Conservation (phyloP, 2,888 invertebrate species). For the Uloborus plumipes region DNA sequence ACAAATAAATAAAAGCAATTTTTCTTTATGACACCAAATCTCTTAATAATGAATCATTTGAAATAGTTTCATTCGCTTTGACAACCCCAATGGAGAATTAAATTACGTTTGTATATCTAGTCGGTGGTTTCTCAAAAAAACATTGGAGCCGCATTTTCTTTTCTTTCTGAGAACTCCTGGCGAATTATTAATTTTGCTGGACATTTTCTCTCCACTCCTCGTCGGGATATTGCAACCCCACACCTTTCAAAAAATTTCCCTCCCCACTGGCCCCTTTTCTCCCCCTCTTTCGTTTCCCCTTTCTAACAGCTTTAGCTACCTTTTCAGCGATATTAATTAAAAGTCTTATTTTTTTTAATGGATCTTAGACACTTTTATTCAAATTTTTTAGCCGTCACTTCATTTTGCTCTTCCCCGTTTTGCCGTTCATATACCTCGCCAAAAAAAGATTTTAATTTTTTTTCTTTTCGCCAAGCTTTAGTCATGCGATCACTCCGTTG, state of each 20-base stretch:
- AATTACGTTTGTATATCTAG: too few species aligned
- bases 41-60: too few species aligned
- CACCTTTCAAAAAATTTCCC: neutral
- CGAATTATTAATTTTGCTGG: constrained; percentile 50
- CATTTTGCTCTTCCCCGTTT: constrained; percentile 3
- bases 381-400: constrained; percentile 48
- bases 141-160: too few species aligned
- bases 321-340: constrained; percentile 57
- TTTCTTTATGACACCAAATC: too few species aligned
- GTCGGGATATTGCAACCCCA: constrained; percentile 19
- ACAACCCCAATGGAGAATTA: too few species aligned
- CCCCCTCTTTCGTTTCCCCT: constrained; percentile 11
- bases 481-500: neutral
- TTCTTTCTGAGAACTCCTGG: constrained; percentile 5
- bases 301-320: constrained; percentile 21
- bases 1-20: too few species aligned
- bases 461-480: neutral
- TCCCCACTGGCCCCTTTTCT: neutral
- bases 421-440: constrained; percentile 13
- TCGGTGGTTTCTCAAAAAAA: too few species aligned
- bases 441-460: neutral
- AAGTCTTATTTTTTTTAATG: constrained; percentile 41
- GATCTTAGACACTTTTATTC: constrained; percentile 59
- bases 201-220: constrained; percentile 10
- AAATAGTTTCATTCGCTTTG: too few species aligned